A percentile compares a stretch with the other conserved stretches of the same genome.
phyloP scores from a whole-genome alignment of 2,113 vertebrate species.

The Parotia lawesii region DNA sequence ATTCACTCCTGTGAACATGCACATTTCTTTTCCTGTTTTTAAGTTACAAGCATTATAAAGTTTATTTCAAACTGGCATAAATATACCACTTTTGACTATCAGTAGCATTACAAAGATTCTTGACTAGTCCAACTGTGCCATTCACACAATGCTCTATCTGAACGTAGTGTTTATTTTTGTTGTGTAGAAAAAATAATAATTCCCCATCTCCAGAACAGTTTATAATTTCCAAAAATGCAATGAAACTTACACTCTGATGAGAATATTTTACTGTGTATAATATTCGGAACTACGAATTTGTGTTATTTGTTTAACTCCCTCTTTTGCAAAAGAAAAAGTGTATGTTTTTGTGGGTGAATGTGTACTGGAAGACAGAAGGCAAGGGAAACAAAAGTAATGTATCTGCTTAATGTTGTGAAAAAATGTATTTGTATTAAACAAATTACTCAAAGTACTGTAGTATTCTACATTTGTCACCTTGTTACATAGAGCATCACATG shows the following conservation, averaged over 20 bases:
- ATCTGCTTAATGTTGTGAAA: constrained; percentile 73
- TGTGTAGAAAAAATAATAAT: constrained; percentile 9
- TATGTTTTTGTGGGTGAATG: constrained; percentile 72
- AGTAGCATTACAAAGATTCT: not conserved
- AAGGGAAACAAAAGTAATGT: constrained; percentile 65
- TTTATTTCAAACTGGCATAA: not conserved
- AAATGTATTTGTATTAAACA: constrained; percentile 80
- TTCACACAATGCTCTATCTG: constrained; percentile 37
- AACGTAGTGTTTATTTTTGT: constrained; percentile 46
- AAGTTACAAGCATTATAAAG: not conserved
- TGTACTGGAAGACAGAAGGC: constrained; percentile 64
- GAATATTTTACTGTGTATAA: constrained; percentile 68
- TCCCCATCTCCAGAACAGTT: constrained; percentile 13
- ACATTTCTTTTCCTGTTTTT: not conserved
- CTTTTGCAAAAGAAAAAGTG: constrained; percentile 69
- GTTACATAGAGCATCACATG: not conserved
- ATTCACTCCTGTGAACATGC: not conserved
- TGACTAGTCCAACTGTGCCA: constrained; percentile 65
- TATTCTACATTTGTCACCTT: constrained; percentile 11
- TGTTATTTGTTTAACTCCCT: constrained; percentile 70
- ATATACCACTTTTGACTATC: not conserved
- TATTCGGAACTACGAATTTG: constrained; percentile 62
- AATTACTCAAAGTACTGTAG: constrained; percentile 43
- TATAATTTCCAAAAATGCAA: constrained; percentile 37
- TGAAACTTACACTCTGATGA: constrained; percentile 38